These are phyloP conservation scores for Crenuchus spilurus DNA, from an alignment of 2,797 vertebrate species.

Conservation along the genomic window DNA sequence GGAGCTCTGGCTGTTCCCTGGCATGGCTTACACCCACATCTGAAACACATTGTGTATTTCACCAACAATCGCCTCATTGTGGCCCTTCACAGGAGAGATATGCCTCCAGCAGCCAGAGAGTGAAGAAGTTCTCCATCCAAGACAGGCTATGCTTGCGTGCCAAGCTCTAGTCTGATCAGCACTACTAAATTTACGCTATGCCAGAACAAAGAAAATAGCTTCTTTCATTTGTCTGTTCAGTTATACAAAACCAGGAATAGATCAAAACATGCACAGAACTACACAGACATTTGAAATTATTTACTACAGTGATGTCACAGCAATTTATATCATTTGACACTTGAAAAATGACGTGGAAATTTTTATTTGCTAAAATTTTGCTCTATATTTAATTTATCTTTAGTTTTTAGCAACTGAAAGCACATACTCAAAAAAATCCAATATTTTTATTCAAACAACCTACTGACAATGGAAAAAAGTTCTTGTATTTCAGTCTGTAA, in stretches of 20 bases:
- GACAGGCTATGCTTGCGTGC: slow-evolving; percentile 24
- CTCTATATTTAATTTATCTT: not conserved
- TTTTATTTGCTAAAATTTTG: too few species aligned
- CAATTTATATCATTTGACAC: not conserved
- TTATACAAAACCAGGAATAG: not conserved
- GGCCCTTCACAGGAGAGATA: slow-evolving; percentile 39
- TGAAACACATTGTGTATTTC: slow-evolving; percentile 53
- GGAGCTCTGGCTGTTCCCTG: slow-evolving; percentile 35
- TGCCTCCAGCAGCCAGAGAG: slow-evolving; percentile 44
- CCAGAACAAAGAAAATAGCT: slow-evolving; percentile 20
- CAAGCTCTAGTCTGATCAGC: slow-evolving; percentile 38
- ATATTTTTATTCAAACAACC: too few species aligned
- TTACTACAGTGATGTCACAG: not conserved
- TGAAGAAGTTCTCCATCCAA: slow-evolving; percentile 31
- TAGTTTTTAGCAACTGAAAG: too few species aligned
- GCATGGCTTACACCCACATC: slow-evolving; percentile 40
- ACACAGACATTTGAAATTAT: not conserved
- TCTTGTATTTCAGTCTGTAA: not conserved
- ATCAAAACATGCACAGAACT: not conserved
- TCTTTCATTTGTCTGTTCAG: slow-evolving; percentile 2
- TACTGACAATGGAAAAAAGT: too few species aligned
- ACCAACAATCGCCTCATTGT: slow-evolving; percentile 53
- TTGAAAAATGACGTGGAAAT: not conserved
- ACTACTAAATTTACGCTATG: slow-evolving; percentile 4
- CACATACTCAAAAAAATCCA: too few species aligned